These are phyloP conservation scores for Penaeus japonicus DNA, from an alignment of 1,140 invertebrate genomes.

Conservation along the genomic window DNA sequence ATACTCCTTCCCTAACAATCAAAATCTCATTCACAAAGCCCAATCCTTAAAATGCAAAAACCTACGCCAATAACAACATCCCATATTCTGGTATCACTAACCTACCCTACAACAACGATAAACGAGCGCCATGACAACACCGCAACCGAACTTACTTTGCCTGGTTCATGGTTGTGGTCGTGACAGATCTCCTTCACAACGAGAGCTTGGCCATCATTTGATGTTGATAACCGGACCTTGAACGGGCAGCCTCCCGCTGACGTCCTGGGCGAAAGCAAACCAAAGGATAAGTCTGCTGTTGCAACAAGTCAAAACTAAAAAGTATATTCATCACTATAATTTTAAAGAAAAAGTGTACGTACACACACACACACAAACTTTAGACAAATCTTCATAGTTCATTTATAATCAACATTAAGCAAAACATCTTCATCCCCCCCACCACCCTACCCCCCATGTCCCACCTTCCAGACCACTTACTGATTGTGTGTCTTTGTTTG, in stretches of 20 bases:
- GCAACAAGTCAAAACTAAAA: too few relatives aligned
- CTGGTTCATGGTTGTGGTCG: slow-evolving; percentile 59
- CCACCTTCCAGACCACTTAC: too few relatives aligned
- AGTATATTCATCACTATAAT: too few relatives aligned
- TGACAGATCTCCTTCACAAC: slow-evolving; percentile 59
- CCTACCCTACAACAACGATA: background rate
- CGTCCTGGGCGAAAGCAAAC: slow-evolving; percentile 25
- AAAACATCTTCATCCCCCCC: too few relatives aligned
- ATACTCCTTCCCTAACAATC: too few relatives aligned
- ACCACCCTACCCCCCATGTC: background rate
- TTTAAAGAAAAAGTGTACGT: too few relatives aligned
- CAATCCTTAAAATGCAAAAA: background rate
- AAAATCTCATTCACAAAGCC: background rate
- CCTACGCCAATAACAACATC: background rate
- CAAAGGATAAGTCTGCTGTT: too few relatives aligned
- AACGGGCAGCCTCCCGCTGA: slow-evolving; percentile 60
- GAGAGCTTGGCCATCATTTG: slow-evolving; percentile 59
- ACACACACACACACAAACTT: too few relatives aligned
- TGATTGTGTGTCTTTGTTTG: slow-evolving; percentile 59
- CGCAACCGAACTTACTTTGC: slow-evolving; percentile 47
- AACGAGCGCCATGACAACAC: background rate
- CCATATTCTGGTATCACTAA: background rate
- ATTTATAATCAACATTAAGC: background rate
- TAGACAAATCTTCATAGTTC: background rate
- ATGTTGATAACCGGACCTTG: slow-evolving; percentile 59